Conservation (phyloP, 2,888 invertebrate genomes). For the Meiosimyza decipiens region DNA sequence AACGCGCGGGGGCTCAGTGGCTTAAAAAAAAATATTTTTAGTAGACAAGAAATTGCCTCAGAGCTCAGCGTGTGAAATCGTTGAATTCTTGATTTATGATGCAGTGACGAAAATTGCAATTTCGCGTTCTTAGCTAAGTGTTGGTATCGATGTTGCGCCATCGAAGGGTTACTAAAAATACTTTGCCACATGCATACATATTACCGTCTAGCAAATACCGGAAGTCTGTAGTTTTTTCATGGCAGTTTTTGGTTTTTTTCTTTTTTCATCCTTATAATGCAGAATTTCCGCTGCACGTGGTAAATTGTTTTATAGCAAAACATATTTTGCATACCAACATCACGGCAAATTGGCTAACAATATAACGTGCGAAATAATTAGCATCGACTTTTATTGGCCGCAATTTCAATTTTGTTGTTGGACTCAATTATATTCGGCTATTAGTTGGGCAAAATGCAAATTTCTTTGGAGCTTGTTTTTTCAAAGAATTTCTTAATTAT, state of each 20-base stretch:
- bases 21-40: not conserved
- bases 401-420: conserved; percentile 4
- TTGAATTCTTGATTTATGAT: conserved; percentile 39
- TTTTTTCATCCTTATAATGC: not conserved
- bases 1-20: not conserved
- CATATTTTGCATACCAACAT: not conserved
- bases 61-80: conserved; percentile 31
- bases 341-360: conserved; percentile 11
- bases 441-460: conserved; percentile 14
- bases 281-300: not conserved
- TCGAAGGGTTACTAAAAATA: not conserved
- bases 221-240: conserved; percentile 31
- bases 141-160: conserved; percentile 10
- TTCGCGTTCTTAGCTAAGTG: conserved; percentile 12
- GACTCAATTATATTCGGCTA: conserved; percentile 11
- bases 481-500: too few species aligned
- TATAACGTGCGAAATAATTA: conserved; percentile 25
- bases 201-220: conserved; percentile 14
- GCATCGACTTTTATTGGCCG: conserved; percentile 3
- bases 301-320: conserved; percentile 27
- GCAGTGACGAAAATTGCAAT: conserved; percentile 39
- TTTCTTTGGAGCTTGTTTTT: too few species aligned
- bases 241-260: not conserved
- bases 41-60: conserved; percentile 21
- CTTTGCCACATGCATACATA: not conserved